Base-by-base conservation (phyloP, 2,888 invertebrate species). In the Augochlorella aurata region DNA sequence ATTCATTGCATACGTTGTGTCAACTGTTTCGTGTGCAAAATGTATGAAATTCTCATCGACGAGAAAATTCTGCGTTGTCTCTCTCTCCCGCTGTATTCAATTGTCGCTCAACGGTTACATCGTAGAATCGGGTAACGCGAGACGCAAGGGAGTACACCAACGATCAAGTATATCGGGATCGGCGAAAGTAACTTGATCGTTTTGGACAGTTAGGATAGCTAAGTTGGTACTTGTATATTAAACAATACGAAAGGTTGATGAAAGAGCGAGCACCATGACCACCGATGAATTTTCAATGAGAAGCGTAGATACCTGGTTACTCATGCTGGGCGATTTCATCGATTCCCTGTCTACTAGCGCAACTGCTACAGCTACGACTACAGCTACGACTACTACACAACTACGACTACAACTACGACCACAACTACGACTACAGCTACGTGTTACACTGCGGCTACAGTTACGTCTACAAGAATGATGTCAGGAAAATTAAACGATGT, bases 221-320 rank as follows among this genome's bases (percentile, higher is more conserved):
- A 29, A 24, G 14, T 61, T 1, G 61, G 29, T 61, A 38, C 38
- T 38, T 7, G 16, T 63, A 18, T 9, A 38, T 63, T 63, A 3
- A 18, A 18, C 18, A 18, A 63, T 63, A 18, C 29, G 38, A 9
- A 29, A 16, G 18, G 16, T 63, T 18, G 10, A 63, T 29, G 38
- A 38, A 63, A 63, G 58, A 24, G 58, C 58, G 58, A 58, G 24
- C 24, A 58, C 58, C 38, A 7, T 38, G 38, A 38, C 4, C 38
- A 38, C 38, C 38, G 38, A 38, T 38, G 38, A 38, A 38, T 5
- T 45, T 21, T n/a, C 21, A 66, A 47, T 47, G 47, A 45, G 10
- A 24, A 45, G 8, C 58, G 58, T 24, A 24, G 24, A 50, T 78
- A 50, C 67, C 50, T 10, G 45, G 29, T 68, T 67, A 54, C 7